Evolutionary conservation across 2,888 invertebrate genomes (phyloP).

Genomic region (Archips crataeganus): DNA sequence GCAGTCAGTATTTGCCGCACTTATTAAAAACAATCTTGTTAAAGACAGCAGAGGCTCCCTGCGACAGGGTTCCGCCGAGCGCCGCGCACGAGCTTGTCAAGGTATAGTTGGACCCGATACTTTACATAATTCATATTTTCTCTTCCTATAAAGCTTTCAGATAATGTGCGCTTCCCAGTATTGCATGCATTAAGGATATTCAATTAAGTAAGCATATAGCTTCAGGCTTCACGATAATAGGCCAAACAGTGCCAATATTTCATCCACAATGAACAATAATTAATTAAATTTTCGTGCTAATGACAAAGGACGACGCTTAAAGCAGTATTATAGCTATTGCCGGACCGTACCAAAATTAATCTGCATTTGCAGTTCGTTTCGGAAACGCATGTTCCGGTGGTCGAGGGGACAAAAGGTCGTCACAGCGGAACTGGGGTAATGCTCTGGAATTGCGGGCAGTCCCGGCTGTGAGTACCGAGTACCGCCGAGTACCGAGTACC

Average conservation of each 20-base stretch:
- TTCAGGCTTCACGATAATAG: slow-evolving; percentile 1
- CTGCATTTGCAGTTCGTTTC: slow-evolving; percentile 70
- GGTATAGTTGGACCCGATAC: slow-evolving; percentile 17
- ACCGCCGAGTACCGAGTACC: neutral
- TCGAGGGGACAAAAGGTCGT: slow-evolving; percentile 69
- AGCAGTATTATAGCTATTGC: slow-evolving; percentile 52
- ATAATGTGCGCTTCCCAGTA: slow-evolving; percentile 12
- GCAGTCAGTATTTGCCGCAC: too few species aligned
- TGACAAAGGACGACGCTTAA: slow-evolving; percentile 58
- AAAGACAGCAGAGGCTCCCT: too few species aligned
- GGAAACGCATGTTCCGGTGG: slow-evolving; percentile 66
- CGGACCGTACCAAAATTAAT: slow-evolving; percentile 64
- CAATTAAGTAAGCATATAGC: slow-evolving; percentile 20
- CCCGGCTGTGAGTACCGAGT: neutral
- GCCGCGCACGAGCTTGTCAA: too few species aligned
- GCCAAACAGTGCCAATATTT: slow-evolving; percentile 56
- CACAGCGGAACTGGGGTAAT: slow-evolving; percentile 63
- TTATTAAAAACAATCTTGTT: too few species aligned
- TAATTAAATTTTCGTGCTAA: slow-evolving; percentile 69
- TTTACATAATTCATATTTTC: slow-evolving; percentile 33
- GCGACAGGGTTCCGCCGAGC: too few species aligned
- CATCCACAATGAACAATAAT: slow-evolving; percentile 65
- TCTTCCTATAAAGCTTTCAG: slow-evolving; percentile 11
- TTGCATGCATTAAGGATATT: slow-evolving; percentile 7
- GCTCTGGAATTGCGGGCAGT: slow-evolving; percentile 67